These are phyloP conservation scores for Tangara arthus DNA, from an alignment of 2,797 vertebrate species.

Conservation along the genomic window DNA sequence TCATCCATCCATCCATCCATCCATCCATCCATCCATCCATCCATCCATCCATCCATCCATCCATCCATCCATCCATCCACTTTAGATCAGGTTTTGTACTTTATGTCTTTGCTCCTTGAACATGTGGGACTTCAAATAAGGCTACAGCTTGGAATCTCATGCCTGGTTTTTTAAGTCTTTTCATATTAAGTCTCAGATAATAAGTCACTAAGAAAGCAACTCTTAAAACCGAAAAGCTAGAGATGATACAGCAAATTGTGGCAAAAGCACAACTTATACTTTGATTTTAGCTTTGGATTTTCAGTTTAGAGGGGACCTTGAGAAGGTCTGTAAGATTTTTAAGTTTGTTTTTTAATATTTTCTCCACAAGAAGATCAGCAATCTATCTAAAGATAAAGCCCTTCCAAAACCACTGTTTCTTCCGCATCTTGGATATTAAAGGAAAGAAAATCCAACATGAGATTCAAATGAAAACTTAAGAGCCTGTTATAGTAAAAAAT, in stretches of 20 bases:
- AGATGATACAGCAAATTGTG: not conserved
- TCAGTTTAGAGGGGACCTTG: not conserved
- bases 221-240: not conserved
- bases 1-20: not conserved
- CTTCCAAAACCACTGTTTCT: not conserved
- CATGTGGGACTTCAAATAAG: not conserved
- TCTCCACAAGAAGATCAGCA: not conserved
- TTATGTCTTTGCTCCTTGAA: rapidly evolving
- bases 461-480: not conserved
- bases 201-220: not conserved
- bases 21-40: not conserved
- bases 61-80: not conserved
- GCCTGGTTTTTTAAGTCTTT: not conserved
- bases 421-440: not conserved
- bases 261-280: not conserved
- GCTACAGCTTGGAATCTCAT: not conserved
- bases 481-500: not conserved
- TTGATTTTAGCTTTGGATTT: not conserved
- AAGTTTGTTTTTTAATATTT: not conserved
- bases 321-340: not conserved
- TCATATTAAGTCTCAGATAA: not conserved
- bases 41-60: not conserved
- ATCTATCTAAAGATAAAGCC: not conserved
- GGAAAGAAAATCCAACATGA: not conserved
- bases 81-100: not conserved